Base-by-base conservation (phyloP, 2,888 invertebrate genomes). In the Notocelia uddmanniana region DNA sequence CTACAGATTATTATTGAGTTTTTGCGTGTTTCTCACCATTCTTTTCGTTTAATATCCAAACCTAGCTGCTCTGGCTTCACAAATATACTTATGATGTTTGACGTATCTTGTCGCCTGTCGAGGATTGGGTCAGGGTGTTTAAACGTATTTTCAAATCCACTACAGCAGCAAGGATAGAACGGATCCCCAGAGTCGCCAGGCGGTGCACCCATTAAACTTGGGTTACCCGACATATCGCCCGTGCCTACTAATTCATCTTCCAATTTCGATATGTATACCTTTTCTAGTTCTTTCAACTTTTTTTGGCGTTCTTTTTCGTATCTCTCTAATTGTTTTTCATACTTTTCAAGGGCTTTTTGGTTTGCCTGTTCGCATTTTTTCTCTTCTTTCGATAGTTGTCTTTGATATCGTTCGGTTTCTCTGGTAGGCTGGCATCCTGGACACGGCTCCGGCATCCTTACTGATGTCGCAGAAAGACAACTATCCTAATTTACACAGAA, bases 21-120 rank as follows among this genome's bases (percentile, higher is more conserved):
- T n/a, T 50, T 50, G 15, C 10, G 18, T 1, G 31, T 37, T 19
- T 21, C 59, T 50, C 50, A 63, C 63, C 63, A 63, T 34, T 31
- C n/a, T 63, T 63, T 63, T 19, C 63, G 52, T 19, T 50, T 63
- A 21, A 63, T 34, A 18, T 63, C 52, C 13, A 63, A 34, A 13
- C 63, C 63, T n/a, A 63, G 23, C 15, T 63, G 63, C 9, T 63
- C 63, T 3, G 63, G 63, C 15, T 63, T 63, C 15, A 63, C 63
- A 52, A 63, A 63, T 63, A 63, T 63, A 52, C 63, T 63, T 21
- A 63, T 63, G 34, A 63, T 63, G n/a, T 63, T 63, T 34, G 63
- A 63, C 15, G 63, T 63, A 52, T 63, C 63, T 34, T 63, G 21
- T 52, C 63, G 34, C 11, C 63, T 50, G n/a, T 63, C 63, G 34